Base-by-base conservation (phyloP, 2,888 invertebrate genomes). In the Smittia sp. region DNA sequence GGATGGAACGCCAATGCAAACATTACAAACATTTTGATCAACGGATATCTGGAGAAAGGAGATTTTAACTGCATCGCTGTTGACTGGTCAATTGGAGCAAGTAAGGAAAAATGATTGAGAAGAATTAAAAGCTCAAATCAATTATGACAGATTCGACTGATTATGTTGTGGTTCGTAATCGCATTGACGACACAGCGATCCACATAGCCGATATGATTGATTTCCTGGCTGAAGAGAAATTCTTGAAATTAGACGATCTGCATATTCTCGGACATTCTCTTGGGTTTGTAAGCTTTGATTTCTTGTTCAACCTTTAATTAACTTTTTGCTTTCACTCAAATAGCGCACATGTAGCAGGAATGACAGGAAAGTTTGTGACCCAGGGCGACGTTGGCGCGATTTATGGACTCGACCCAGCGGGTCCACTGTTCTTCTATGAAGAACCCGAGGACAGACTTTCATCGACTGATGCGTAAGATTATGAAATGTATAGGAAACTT, bases 1-100 rank as follows among this genome's bases (percentile, higher is more conserved):
- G 87, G 87, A 11, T 87, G 87, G 87, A 6, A 6, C 9, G 83
- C n/a, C n/a, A 85, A 86, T 76, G 83, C 85, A 77, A 85, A 85
- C 66, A 81, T 81, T 74, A 84, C 86, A 66, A 76, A 75, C 1
- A 74, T 80, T n/a, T 80, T 80, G 69, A 73, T 79, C 20, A 70
- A 75, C 3, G 87, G 86, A 0, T 86, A 86, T 76, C 80, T 88
- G 20, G 82, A 83, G 65, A 80, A 83, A 1, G 86, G 85, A 41
- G 85, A 86, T 74, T 80, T 85, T 75, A 88, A 88, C 75, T 85
- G 88, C 75, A 85, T 88, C 63, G 85, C 85, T 0, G 85, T 88
- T 4, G 88, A 88, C 76, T 88, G 87, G 87, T 84, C 84, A 11
- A 80, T 79, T 0, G 86, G 86, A 1, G 85, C 87, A 0, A 77